A percentile compares a stretch with the other conserved stretches of the same genome.
These are phyloP conservation scores for Atherinomorus stipes DNA, from an alignment of 2,113 vertebrate species.

Conservation along the genomic window DNA sequence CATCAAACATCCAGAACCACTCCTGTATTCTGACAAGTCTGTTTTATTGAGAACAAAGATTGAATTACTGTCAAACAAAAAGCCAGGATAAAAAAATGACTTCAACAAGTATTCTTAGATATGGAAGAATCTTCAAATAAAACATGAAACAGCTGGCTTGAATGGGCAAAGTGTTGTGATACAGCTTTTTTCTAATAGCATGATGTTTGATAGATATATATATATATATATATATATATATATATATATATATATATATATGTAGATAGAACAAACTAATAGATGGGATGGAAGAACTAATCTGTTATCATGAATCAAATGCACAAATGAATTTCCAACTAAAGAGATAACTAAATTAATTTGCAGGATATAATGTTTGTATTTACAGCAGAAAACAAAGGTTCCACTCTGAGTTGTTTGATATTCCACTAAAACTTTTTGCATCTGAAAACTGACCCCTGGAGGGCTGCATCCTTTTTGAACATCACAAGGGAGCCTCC, in stretches of 20 bases:
- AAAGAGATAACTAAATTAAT: not conserved
- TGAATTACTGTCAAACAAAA: constrained; percentile 2
- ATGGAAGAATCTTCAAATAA: not conserved
- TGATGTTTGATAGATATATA: not conserved
- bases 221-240: too few relatives aligned
- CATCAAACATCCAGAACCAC: not conserved
- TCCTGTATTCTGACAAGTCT: constrained; percentile 4
- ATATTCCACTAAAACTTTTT: constrained; percentile 37
- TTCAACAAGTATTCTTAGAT: not conserved
- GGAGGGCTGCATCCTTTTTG: not conserved
- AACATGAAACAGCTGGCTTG: not conserved
- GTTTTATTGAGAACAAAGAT: constrained; percentile 43
- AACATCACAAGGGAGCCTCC: not conserved
- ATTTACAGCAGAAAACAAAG: not conserved
- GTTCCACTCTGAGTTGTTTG: not conserved
- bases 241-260: too few relatives aligned
- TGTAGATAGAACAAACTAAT: not conserved
- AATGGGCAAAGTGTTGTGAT: not conserved
- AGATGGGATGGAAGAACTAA: not conserved
- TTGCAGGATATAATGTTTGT: not conserved
- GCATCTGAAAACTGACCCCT: constrained; percentile 8
- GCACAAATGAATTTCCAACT: not conserved
- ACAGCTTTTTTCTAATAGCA: not conserved
- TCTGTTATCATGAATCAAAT: not conserved
- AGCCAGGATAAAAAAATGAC: constrained; percentile 10